Evolutionary conservation across 2,113 vertebrate species (phyloP).

Genomic region (Erpornis zantholeuca): DNA sequence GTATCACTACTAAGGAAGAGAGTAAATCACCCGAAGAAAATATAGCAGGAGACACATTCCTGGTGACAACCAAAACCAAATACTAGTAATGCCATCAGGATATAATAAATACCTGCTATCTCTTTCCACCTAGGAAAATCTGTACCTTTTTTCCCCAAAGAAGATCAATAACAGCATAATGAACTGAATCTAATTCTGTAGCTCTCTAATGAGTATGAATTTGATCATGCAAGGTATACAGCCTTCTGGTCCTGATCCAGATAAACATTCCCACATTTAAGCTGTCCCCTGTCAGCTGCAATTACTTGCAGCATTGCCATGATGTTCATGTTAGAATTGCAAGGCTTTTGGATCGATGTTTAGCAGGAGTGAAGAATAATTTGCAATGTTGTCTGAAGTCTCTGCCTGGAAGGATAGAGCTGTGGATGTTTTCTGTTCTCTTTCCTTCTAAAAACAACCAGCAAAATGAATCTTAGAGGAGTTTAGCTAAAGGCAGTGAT

Average conservation of each 20-base stretch:
- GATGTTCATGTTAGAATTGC: neutral
- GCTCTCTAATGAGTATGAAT: neutral
- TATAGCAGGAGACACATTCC: neutral
- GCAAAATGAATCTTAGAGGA: neutral
- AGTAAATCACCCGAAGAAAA: neutral
- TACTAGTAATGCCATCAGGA: neutral
- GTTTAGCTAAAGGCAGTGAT: neutral
- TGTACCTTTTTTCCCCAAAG: neutral
- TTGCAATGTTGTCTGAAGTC: neutral
- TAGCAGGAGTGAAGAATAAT: neutral
- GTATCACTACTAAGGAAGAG: neutral
- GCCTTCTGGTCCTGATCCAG: neutral
- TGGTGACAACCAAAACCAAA: neutral
- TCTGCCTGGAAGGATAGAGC: neutral
- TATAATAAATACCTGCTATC: neutral
- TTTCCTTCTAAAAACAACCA: neutral
- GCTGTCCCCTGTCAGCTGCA: neutral
- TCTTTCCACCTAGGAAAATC: neutral
- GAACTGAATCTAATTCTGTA: neutral
- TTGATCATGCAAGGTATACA: neutral
- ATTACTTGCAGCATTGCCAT: neutral
- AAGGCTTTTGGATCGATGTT: neutral
- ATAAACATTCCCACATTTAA: neutral
- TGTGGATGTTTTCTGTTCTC: neutral
- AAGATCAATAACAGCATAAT: neutral